Evolutionary conservation across 2,797 vertebrate species (phyloP).

Genomic region (Leptatherina wallacei): DNA sequence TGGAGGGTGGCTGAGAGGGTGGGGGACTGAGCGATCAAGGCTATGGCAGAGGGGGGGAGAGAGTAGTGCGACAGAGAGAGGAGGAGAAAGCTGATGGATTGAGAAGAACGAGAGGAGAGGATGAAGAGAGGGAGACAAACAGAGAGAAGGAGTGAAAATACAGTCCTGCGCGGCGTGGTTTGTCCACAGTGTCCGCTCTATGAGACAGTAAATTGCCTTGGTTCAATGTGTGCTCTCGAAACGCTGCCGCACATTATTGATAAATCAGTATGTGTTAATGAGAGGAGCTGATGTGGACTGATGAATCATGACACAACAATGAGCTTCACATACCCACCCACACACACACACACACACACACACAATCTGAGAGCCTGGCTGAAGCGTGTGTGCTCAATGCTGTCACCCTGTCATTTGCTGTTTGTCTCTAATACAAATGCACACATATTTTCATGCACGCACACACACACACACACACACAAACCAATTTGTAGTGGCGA

Average conservation of each 20-base stretch:
- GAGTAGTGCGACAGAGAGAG: slow-evolving; percentile 27
- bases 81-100: slow-evolving; percentile 29
- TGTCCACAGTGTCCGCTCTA: slow-evolving; percentile 40
- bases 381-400: slow-evolving; percentile 3
- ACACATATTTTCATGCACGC: neutral
- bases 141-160: slow-evolving; percentile 34
- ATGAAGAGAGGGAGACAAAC: slow-evolving; percentile 30
- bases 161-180: slow-evolving; percentile 41
- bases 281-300: slow-evolving; percentile 68
- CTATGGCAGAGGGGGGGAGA: slow-evolving; percentile 22
- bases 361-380: slow-evolving; percentile 7
- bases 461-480: slow-evolving; percentile 10
- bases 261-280: slow-evolving; percentile 78
- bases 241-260: slow-evolving; percentile 71
- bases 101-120: slow-evolving; percentile 14
- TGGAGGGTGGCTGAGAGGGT: slow-evolving; percentile 31
- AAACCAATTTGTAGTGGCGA: slow-evolving; percentile 44
- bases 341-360: slow-evolving; percentile 18
- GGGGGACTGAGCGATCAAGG: slow-evolving; percentile 18
- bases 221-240: slow-evolving; percentile 68
- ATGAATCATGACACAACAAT: slow-evolving; percentile 70
- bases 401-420: slow-evolving; percentile 38
- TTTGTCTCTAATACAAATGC: slow-evolving; percentile 28
- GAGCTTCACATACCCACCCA: slow-evolving; percentile 26
- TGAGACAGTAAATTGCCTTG: slow-evolving; percentile 69